Base-by-base conservation (phyloP, 2,797 vertebrate species). In the Sebastes itinus region DNA sequence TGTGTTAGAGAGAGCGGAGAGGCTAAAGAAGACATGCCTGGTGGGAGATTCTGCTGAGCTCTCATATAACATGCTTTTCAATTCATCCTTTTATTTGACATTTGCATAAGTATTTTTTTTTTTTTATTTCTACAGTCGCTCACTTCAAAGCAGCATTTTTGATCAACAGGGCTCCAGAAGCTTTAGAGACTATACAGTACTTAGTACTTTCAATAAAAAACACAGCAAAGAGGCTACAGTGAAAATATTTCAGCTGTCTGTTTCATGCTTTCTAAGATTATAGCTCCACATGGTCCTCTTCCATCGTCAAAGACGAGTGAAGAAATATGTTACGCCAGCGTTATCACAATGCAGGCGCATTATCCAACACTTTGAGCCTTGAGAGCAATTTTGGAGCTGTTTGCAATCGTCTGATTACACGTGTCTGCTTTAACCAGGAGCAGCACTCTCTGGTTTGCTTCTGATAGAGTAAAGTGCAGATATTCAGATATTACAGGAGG, bases 71-170 rank as follows among this genome's bases (percentile, higher is more conserved):
- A 8, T 66, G 30, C 60, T 79, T 70, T 70, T 72, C 11, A 32
- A 5, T 68, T 6, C 35, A 49, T 67, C 58, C 27, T 74, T 68
- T 76, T 16, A 64, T 69, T 72, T 56, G 5, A 68, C 4, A 54
- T 85, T 84, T 79, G 30, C 52, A 61, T 64, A 68, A 84, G 63
- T 52, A 62, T 72, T 75, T 66, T 42, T 65, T 64, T 52, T 18
- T 18, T 46, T 46, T 18, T 46, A 72, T 77, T 59, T 72, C 27
- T 38, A 25, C 28, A 52, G 63, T 9, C 1, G 5, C 28, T 70
- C 13, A 49, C 65, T 75, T 72, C n/a, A 38, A 76, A 81, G 60
- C 35, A 14, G 25, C 30, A 13, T 73, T 69, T 32, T 77, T 52
- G 9, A 69, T 58, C 8, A 64, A 63, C 33, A n/a, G 5, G 4